Percentiles rank a stretch among this genome's conserved stretches.
Conservation (phyloP, 1,140 invertebrate genomes). For the Dysdera silvatica region DNA sequence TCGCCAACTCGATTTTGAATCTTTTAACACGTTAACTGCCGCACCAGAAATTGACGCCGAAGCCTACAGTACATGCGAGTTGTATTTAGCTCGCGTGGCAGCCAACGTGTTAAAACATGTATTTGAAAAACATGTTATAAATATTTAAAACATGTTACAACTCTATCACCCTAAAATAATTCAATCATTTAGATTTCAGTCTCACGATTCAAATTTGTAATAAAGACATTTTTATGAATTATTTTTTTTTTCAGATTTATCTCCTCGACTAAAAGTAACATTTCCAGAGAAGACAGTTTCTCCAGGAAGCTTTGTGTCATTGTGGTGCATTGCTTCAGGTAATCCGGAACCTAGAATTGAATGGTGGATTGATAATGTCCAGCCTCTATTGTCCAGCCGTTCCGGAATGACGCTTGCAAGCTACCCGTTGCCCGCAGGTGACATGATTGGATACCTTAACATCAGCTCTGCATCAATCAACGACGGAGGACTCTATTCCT, state of each 20-base stretch:
- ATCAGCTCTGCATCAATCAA: conserved; percentile 54
- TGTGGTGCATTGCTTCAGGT: conserved; percentile 35
- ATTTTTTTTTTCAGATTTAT: conserved; percentile 30
- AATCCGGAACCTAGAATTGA: conserved; percentile 48
- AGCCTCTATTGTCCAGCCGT: conserved; percentile 47
- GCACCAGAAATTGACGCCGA: no score
- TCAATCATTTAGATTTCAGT: no score
- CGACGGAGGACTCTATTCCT: conserved; percentile 85
- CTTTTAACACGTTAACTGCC: no score
- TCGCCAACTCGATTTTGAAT: no score
- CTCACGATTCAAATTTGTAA: no score
- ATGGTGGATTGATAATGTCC: conserved; percentile 76
- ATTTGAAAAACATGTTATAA: no score
- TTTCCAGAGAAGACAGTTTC: conserved; percentile 35
- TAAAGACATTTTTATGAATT: no score
- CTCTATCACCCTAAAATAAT: no score
- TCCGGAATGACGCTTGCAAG: conserved; percentile 78
- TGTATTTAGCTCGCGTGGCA: no score
- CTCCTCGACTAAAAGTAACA: conserved; percentile 32
- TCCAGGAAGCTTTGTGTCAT: conserved; percentile 30
- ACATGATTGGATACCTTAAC: conserved; percentile 89
- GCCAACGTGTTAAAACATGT: no score
- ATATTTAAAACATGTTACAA: no score
- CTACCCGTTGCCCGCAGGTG: conserved; percentile 66
- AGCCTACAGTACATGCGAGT: no score